Base-by-base conservation (phyloP, 2,888 invertebrate species). In the Agriopis marginaria region DNA sequence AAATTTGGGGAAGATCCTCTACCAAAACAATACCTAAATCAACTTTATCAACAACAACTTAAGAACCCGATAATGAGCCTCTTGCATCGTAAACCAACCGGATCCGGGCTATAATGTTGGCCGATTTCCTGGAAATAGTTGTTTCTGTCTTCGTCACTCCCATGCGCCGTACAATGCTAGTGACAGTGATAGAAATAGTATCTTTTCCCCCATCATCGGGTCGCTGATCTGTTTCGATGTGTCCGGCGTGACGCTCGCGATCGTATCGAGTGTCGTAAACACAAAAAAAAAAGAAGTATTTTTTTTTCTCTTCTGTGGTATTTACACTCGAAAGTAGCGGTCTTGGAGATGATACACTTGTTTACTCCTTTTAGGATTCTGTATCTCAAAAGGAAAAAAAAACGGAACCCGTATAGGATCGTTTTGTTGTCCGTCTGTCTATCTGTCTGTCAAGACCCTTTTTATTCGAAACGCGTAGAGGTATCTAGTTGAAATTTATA, bases 1-100 rank as follows among this genome's bases (percentile, higher is more conserved):
- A 32, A 32, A 32, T 23, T 23, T 23, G 5, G 32, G 32, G 32
- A 5, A 5, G n/a, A n/a, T 32, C 7, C 4, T 51, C 7, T n/a
- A 45, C 23, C 45, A 58, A 45, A 58, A 58, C 58, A 58, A 58
- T 45, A 7, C 58, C 45, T 58, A 47, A 45, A 44, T 58, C 44
- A 58, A 58, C 7, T 58, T 58, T 45, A 58, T 58, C 45, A 23
- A 9, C 23, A 45, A 42, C n/a, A 17, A 12, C 55, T 55, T 9
- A n/a, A 11, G 39, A 54, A 42, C 12, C 23, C 12, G 14, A 55
- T 55, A 55, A 42, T 23, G 58, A n/a, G 40, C 8, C 23, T 45
- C 32, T 23, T 32, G 5, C 8, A 40, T 58, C 45, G 58, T 58
- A 58, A 58, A 45, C 45, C 45, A 32, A 45, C 45, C 44, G 8